phyloP scores from a whole-genome alignment of 2,888 invertebrate genomes.

The Eristalis pertinax region DNA sequence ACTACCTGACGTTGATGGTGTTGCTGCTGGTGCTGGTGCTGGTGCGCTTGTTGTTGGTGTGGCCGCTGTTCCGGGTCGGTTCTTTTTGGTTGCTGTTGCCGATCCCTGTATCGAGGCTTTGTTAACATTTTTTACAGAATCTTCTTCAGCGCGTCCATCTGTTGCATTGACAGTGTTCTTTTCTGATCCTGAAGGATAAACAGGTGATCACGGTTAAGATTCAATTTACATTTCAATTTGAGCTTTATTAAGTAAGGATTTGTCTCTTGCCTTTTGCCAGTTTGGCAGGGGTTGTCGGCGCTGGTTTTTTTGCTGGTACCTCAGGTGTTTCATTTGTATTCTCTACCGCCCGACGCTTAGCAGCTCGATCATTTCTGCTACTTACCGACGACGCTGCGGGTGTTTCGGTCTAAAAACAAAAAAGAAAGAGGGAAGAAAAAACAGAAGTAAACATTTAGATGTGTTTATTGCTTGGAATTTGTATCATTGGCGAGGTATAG shows the following conservation, averaged over 20 bases:
- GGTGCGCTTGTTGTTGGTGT: conserved; percentile 29
- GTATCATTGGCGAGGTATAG: not conserved
- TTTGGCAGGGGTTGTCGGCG: conserved; percentile 44
- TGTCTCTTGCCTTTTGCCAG: conserved; percentile 70
- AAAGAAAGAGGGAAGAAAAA: too few species aligned
- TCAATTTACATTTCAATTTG: not conserved
- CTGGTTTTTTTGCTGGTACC: conserved; percentile 69
- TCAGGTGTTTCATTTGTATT: conserved; percentile 53
- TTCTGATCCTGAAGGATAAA: conserved; percentile 43
- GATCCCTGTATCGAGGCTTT: conserved; percentile 45
- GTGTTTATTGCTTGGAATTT: not conserved
- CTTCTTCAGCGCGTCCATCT: conserved; percentile 30
- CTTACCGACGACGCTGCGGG: conserved; percentile 72
- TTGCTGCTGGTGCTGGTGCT: too few species aligned
- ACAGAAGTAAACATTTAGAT: not conserved
- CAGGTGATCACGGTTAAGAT: not conserved
- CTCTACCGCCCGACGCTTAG: conserved; percentile 75
- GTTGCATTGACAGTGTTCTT: conserved; percentile 35
- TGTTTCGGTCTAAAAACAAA: conserved; percentile 53
- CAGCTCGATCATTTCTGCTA: conserved; percentile 76
- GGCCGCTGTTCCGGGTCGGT: conserved; percentile 24
- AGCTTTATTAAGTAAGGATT: not conserved
- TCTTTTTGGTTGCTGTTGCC: conserved; percentile 65
- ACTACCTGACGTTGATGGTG: conserved; percentile 61
- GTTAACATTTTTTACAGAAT: conserved; percentile 45